Evolutionary conservation across 2,888 invertebrate species (phyloP).

Genomic region (Nasonia oneida): DNA sequence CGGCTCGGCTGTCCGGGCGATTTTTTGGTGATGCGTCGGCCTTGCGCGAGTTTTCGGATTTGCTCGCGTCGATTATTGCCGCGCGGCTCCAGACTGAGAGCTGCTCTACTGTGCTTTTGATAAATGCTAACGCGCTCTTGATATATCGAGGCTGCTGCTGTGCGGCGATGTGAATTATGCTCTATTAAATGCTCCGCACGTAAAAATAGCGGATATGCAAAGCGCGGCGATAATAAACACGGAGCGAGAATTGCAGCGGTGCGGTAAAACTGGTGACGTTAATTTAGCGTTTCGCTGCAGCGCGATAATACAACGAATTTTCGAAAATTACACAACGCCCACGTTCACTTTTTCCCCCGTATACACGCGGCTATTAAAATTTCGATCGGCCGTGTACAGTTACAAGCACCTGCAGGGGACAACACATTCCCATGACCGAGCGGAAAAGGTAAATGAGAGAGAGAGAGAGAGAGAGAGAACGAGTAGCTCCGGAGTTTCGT

Average conservation of each 20-base stretch:
- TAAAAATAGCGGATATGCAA: not conserved
- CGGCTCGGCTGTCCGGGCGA: not conserved
- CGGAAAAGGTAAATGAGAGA: slow-evolving; percentile 27
- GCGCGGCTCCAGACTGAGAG: not conserved
- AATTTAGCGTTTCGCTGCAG: too few relatives aligned
- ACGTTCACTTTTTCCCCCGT: not conserved
- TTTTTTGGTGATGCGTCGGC: not conserved
- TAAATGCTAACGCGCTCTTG: not conserved
- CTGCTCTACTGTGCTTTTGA: not conserved
- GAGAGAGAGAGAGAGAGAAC: not conserved
- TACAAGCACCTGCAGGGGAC: not conserved
- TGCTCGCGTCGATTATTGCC: not conserved
- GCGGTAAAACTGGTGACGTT: too few relatives aligned
- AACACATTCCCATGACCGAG: slow-evolving; percentile 50
- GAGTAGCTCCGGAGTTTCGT: slow-evolving; percentile 1
- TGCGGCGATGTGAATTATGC: not conserved
- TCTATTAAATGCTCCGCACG: not conserved
- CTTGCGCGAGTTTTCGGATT: not conserved
- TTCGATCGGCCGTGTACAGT: not conserved
- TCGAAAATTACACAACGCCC: not conserved
- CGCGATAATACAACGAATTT: not conserved
- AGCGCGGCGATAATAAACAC: slow-evolving; percentile 4
- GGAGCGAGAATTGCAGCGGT: not conserved
- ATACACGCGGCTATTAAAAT: not conserved
- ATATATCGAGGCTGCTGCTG: not conserved